Percentiles rank a stretch among this genome's conserved stretches.
These are phyloP conservation scores for Calosoma granatense DNA, from an alignment of 1,140 invertebrate genomes.

Conservation along the genomic window DNA sequence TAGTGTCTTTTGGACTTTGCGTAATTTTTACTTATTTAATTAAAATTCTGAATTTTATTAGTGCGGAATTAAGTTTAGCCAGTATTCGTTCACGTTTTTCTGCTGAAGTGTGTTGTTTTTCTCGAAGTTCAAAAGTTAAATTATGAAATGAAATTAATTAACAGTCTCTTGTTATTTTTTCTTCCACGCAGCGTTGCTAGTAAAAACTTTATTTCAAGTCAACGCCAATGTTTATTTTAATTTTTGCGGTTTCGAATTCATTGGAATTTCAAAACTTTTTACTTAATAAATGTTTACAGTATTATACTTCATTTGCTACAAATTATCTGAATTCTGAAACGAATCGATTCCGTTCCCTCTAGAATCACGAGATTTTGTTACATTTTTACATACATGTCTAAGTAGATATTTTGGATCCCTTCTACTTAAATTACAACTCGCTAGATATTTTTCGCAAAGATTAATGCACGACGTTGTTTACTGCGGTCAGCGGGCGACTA, in stretches of 20 bases:
- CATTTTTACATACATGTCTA: too few species aligned
- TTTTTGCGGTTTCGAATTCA: neutral
- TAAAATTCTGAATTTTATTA: slow-evolving; percentile 8
- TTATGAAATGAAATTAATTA: slow-evolving; percentile 5
- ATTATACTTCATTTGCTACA: too few species aligned
- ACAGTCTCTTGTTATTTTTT: neutral
- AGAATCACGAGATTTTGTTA: too few species aligned
- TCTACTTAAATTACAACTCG: too few species aligned
- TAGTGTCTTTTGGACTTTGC: neutral
- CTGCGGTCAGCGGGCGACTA: too few species aligned
- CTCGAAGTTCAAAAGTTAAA: neutral
- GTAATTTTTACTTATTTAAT: slow-evolving; percentile 9
- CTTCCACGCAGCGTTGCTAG: neutral
- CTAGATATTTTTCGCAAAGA: too few species aligned
- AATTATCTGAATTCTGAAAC: too few species aligned
- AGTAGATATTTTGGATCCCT: too few species aligned
- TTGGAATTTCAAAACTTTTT: too few species aligned
- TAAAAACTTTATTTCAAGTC: neutral
- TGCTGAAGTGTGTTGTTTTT: neutral
- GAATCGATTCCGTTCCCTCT: too few species aligned
- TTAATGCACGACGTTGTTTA: too few species aligned
- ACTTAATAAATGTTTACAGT: too few species aligned
- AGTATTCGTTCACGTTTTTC: neutral
- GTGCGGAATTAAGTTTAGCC: neutral
- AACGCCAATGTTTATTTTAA: neutral